Evolutionary conservation across 2,797 vertebrate genomes (phyloP), one percentile per base, ranked within the genome.

Genomic region (Phaenicophaeus curvirostris): DNA sequence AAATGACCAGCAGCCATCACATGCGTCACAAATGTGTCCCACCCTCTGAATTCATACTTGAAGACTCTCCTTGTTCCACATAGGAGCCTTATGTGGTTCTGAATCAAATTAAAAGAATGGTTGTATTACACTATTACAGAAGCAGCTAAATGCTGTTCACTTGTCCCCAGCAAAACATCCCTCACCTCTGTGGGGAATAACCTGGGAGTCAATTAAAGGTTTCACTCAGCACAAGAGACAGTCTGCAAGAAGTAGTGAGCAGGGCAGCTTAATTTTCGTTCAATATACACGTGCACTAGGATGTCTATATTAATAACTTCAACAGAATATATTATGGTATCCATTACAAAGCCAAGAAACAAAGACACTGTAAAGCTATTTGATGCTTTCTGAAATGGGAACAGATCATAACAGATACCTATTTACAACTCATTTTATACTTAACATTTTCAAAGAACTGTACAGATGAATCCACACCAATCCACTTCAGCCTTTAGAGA

Each of bases 31-130:
- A 94, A 86, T 33, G n/a, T 1, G 51, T 94, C 76, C 46, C 89
- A 95, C 73, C 73, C 89, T 91, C 58, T 87, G 73, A 91, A 93
- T 80, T 91, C 72, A 80, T 81, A 54, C 54, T 85, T 80, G 19
- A 84, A 75, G 76, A 58, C 0, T 8, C 61, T 91, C 83, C 88
- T 94, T 42, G 39, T 88, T 84, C 54, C 62, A 84, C 73, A 73
- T 2, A 89, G 55, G 54, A 79, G 48, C 35, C 81, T 90, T 89
- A 63, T 83, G 81, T 58, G 71, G 37, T 65, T 92, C 88, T 95
- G 86, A 95, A 96, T 92, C 84, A 92, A 96, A 92, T 79, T 2
- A 93, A 96, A 96, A 95, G 80, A 95, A 94, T 89, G 89, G 77
- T 87, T 96, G 46, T 68, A 74, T 82, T 74, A 42, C n/a, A 65